Evolutionary conservation across 2,888 invertebrate genomes (phyloP).

Genomic region (Cerastis leucographa): DNA sequence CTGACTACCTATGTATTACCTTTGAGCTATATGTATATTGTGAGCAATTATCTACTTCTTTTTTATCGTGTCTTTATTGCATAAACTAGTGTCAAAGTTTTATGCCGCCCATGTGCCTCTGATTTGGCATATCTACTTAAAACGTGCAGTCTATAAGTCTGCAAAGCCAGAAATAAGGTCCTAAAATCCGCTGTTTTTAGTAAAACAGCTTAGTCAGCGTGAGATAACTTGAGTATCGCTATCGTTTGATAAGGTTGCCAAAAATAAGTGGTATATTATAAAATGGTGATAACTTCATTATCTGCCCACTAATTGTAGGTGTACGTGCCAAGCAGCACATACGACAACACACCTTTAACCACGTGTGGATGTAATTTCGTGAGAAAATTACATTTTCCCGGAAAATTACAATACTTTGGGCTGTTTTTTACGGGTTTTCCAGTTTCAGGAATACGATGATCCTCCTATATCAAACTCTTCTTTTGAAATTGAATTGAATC

Average conservation of each 20-base stretch:
- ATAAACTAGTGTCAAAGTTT: no score
- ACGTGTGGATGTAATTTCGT: background rate
- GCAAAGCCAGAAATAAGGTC: conserved; percentile 4
- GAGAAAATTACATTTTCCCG: background rate
- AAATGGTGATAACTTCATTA: conserved; percentile 55
- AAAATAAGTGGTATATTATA: conserved; percentile 59
- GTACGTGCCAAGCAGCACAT: conserved; percentile 66
- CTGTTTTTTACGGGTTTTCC: background rate
- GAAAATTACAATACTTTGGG: background rate
- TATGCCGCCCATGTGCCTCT: no score
- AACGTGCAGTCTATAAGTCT: conserved; percentile 22
- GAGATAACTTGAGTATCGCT: conserved; percentile 21
- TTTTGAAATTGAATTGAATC: no score
- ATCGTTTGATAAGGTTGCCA: conserved; percentile 44
- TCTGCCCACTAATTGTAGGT: conserved; percentile 52
- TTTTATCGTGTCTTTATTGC: no score
- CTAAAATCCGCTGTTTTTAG: conserved; percentile 12
- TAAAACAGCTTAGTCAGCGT: conserved; percentile 30
- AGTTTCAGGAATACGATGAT: background rate
- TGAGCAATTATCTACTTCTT: background rate
- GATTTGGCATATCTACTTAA: no score
- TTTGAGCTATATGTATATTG: background rate
- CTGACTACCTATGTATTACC: background rate
- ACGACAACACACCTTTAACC: conserved; percentile 25
- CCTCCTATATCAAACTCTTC: no score